phyloP scores from a whole-genome alignment of 2,113 vertebrate species.

The Sturnira hondurensis region DNA sequence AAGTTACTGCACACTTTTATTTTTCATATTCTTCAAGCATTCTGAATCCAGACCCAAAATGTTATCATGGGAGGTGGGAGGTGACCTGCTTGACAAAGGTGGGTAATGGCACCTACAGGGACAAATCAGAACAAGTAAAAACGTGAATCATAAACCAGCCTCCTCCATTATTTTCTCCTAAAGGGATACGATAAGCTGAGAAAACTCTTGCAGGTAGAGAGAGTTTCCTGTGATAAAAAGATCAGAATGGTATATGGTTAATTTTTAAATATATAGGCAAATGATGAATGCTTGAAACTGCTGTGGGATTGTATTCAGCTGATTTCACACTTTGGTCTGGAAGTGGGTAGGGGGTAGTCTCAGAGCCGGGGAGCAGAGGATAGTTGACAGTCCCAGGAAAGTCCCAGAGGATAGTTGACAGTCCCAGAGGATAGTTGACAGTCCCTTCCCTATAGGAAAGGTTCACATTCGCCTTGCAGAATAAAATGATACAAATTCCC shows the following conservation, averaged over 20 bases:
- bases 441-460: fast-evolving
- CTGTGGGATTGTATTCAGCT: not conserved
- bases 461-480: fast-evolving
- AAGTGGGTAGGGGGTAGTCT: fast-evolving
- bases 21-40: not conserved
- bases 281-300: fast-evolving
- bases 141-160: not conserved
- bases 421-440: fast-evolving
- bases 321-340: fast-evolving
- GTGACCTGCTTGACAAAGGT: not conserved
- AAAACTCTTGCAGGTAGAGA: not conserved
- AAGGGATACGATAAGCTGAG: too few species aligned
- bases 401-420: too few species aligned
- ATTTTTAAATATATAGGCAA: fast-evolving
- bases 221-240: not conserved
- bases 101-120: not conserved
- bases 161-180: not conserved
- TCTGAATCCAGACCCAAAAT: not conserved
- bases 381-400: not conserved
- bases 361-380: too few species aligned
- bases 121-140: not conserved
- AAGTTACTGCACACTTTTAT: not conserved
- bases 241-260: fast-evolving
- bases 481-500: fast-evolving
- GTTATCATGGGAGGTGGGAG: not conserved